Evolutionary conservation across 2,113 vertebrate genomes (phyloP), one percentile per base, ranked within the genome.

Genomic region (Ploceus nigricollis): DNA sequence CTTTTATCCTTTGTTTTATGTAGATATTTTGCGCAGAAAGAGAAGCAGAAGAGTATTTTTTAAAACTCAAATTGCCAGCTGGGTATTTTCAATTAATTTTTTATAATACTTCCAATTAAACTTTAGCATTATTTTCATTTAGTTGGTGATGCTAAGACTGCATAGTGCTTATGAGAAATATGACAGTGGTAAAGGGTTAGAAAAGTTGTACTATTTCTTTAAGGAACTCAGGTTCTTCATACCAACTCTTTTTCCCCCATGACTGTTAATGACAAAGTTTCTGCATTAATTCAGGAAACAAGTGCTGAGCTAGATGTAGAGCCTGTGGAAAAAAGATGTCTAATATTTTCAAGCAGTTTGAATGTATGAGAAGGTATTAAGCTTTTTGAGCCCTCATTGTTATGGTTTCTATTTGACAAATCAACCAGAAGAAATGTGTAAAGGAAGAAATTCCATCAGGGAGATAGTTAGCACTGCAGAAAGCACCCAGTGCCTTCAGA

Each of bases 201-300:
- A 83, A 39, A 75, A 61, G 14, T 54, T 82, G 8, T n/a, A 6
- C 9, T 13, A 4, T 35, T 87, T 33, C 35, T 69, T 64, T 82
- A 51, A 85, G 31, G 22, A 80, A 53, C 39, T 80, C 22, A 37
- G 2, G 13, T 19, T 85, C 18, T 71, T 94, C 27, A 24, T 82
- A n/a, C 30, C 18, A 54, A 8, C 4, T 12, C 16, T 47, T 51
- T 61, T 58, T 3, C 7, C 6, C 4, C 3, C 7, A 4, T 0
- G 0, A 23, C 15, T 53, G 5, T 69, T 76, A 82, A 42, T 89
- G 9, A 23, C 19, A 33, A 37, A 23, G 18, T 87, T 95, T 84
- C 53, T 87, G 21, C 5, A 6, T 78, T 89, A 33, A n/a, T 66
- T 37, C 65, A 27, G 10, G 63, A 25, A 11, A 30, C 1, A 7